phyloP scores from a whole-genome alignment of 2,888 invertebrate genomes.

The Cataglyphis rosenhaueri region DNA sequence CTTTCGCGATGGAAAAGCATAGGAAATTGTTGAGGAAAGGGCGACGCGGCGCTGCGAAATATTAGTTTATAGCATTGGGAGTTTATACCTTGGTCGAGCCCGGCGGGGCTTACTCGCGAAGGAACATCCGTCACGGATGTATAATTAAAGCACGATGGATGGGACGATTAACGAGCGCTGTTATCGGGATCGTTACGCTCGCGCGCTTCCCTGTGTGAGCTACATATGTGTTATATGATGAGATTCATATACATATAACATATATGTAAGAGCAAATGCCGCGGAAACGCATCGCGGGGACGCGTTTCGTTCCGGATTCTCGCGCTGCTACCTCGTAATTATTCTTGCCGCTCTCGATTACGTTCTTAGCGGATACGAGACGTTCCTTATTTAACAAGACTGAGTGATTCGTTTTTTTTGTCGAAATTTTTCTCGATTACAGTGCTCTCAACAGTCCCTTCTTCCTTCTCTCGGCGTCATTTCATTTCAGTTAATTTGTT shows the following conservation, averaged over 20 bases:
- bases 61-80: conserved; percentile 54
- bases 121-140: conserved; percentile 61
- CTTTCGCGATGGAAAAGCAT: conserved; percentile 48
- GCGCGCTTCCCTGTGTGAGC: conserved; percentile 11
- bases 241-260: background rate
- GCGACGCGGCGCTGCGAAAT: conserved; percentile 45
- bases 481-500: background rate
- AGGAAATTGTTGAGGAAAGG: conserved; percentile 52
- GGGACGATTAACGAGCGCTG: conserved; percentile 59
- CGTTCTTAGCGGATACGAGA: conserved; percentile 4
- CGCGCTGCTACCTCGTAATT: conserved; percentile 43
- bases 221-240: background rate
- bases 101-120: conserved; percentile 40
- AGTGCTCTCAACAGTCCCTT: too few species aligned
- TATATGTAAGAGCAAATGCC: conserved; percentile 37
- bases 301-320: conserved; percentile 46
- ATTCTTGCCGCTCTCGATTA: conserved; percentile 21
- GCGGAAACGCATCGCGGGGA: conserved; percentile 46
- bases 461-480: background rate
- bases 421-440: background rate
- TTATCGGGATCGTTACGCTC: conserved; percentile 59
- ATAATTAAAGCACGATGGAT: conserved; percentile 63
- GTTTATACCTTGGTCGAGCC: conserved; percentile 34
- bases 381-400: conserved; percentile 6
- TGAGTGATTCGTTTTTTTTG: conserved; percentile 20